Percentiles rank a stretch among this genome's conserved stretches.
These are phyloP conservation scores for Ditylenchus weischeri DNA, from an alignment of 2,888 invertebrate genomes.

Conservation along the genomic window DNA sequence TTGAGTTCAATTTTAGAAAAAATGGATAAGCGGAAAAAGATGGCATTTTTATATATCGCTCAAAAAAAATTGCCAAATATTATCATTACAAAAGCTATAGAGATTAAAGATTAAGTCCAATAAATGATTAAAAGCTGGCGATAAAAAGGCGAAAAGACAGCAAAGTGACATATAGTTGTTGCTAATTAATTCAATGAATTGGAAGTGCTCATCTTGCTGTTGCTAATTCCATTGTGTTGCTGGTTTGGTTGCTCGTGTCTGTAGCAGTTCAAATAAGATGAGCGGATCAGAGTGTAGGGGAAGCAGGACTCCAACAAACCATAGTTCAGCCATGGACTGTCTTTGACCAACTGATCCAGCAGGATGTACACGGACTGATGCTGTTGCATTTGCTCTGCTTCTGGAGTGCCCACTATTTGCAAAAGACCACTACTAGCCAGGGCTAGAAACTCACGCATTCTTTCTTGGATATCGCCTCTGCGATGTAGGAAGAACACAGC, in stretches of 20 bases:
- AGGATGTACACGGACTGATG: conserved; percentile 93
- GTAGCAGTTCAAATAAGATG: conserved; percentile 77
- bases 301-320: conserved; percentile 97
- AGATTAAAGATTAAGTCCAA: too few relatives aligned
- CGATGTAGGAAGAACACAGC: conserved; percentile 93
- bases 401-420: conserved; percentile 65
- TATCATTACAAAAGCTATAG: too few relatives aligned
- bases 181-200: too few relatives aligned
- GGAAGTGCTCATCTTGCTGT: too few relatives aligned
- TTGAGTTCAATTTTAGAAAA: too few relatives aligned
- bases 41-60: too few relatives aligned
- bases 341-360: conserved; percentile 90
- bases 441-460: conserved; percentile 87
- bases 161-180: too few relatives aligned
- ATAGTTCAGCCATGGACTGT: conserved; percentile 96
- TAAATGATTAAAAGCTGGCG: too few relatives aligned
- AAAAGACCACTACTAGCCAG: conserved; percentile 91
- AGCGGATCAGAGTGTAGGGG: conserved; percentile 92
- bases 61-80: too few relatives aligned
- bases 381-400: conserved; percentile 78
- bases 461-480: conserved; percentile 89
- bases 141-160: too few relatives aligned
- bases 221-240: not conserved
- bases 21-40: too few relatives aligned
- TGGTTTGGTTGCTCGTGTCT: conserved; percentile 12